Evolutionary conservation across 2,888 invertebrate species (phyloP).

Genomic region (Sepiola atlantica): DNA sequence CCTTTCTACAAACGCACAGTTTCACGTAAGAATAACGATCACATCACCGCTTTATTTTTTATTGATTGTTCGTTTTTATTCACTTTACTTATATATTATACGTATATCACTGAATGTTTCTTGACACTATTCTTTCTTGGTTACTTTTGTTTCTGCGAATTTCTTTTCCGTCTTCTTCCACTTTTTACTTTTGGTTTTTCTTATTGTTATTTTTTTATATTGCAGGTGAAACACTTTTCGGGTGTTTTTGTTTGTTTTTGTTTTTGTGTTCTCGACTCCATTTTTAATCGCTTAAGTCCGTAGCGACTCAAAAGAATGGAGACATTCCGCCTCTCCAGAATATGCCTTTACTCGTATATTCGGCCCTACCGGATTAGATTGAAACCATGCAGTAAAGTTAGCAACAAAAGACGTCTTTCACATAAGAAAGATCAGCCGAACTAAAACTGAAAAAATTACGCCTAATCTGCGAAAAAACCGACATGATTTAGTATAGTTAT

Average conservation of each 20-base stretch:
- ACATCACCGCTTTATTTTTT: too few relatives aligned
- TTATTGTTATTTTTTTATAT: neutral
- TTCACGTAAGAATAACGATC: too few relatives aligned
- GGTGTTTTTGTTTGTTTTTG: neutral
- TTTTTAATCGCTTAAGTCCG: neutral
- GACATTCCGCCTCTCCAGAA: neutral
- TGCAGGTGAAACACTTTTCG: neutral
- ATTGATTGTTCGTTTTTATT: too few relatives aligned
- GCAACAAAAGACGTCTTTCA: too few relatives aligned
- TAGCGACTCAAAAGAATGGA: too few relatives aligned
- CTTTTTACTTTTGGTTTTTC: neutral
- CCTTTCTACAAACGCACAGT: too few relatives aligned
- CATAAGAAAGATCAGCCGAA: too few relatives aligned
- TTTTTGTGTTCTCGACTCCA: neutral
- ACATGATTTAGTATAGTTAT: too few relatives aligned
- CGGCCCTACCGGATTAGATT: too few relatives aligned
- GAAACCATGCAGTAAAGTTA: too few relatives aligned
- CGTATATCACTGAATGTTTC: neutral
- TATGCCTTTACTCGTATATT: neutral
- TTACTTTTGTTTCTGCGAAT: neutral
- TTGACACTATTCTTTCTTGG: neutral
- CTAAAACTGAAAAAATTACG: too few relatives aligned
- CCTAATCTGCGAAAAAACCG: too few relatives aligned
- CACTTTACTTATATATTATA: neutral
- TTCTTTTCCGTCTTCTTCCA: neutral